A percentile compares a stretch with the other conserved stretches of the same genome.
Evolutionary conservation across 2,797 vertebrate species (phyloP).

Genomic region (Schizopygopsis pylzovi): DNA sequence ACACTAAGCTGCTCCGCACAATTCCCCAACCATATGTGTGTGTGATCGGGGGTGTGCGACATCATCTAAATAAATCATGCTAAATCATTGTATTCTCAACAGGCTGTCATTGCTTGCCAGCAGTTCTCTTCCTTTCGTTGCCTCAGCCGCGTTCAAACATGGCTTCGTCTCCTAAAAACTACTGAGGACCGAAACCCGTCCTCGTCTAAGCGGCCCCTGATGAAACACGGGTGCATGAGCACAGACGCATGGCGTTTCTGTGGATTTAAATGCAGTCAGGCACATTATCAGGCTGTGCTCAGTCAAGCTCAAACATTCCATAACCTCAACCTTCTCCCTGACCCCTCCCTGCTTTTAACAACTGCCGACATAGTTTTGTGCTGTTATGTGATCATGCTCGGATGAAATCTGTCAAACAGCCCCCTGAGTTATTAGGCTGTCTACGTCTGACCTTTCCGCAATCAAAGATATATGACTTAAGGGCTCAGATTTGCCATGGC

Average conservation of each 20-base stretch:
- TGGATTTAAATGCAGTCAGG: slow-evolving; percentile 97
- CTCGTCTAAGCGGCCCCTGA: slow-evolving; percentile 56
- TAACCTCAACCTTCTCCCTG: slow-evolving; percentile 98
- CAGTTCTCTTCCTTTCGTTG: slow-evolving; percentile 55
- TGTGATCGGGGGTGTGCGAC: slow-evolving; percentile 67
- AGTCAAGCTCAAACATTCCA: slow-evolving; percentile 99
- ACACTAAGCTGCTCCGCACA: slow-evolving; percentile 65
- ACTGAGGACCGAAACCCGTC: slow-evolving; percentile 49
- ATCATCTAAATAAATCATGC: slow-evolving; percentile 76
- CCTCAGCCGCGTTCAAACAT: slow-evolving; percentile 66
- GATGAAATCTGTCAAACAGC: slow-evolving; percentile 99
- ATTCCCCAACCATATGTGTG: slow-evolving; percentile 79
- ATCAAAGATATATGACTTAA: slow-evolving; percentile 99
- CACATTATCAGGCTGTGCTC: slow-evolving; percentile 97
- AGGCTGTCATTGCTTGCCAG: slow-evolving; percentile 69
- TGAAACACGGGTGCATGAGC: slow-evolving; percentile 25
- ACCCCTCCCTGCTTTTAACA: slow-evolving; percentile 99
- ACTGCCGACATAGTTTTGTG: slow-evolving; percentile 99
- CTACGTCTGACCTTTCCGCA: slow-evolving; percentile 99
- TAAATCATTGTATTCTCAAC: slow-evolving; percentile 75
- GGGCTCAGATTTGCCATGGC: slow-evolving; percentile 99
- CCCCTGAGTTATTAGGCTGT: slow-evolving; percentile 99
- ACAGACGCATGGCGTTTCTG: slow-evolving; percentile 77
- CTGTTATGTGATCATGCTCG: slow-evolving; percentile 99
- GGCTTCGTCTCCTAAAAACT: slow-evolving; percentile 67